Evolutionary conservation across 1,140 invertebrate species (phyloP), one percentile per base, ranked within the genome.

Genomic region (Ceratosolen fusciceps): DNA sequence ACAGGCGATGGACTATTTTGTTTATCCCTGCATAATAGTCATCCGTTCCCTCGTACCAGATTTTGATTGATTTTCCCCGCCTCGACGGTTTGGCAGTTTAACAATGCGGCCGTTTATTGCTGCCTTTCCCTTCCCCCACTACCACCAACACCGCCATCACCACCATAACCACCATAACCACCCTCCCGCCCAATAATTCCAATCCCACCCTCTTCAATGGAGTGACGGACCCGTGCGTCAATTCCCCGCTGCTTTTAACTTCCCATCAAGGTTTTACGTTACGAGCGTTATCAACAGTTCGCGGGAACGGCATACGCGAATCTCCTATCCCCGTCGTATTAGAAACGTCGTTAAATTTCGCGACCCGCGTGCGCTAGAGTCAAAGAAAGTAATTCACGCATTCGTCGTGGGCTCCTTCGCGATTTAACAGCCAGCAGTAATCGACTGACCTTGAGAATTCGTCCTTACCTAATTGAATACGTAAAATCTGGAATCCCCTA

Each of bases 1-100:
- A n/a, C n/a, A 70, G 56, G 70, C 74, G 70, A 70, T 70, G 29
- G 47, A n/a, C 62, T 49, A 68, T 67, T 77, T 77, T 19, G 29
- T 70, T 77, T 37, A 76, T 76, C n/a, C 60, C 10, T 76, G 29
- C n/a, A 34, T 16, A 62, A 62, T 16, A 26, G 47, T 67, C 43
- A 52, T 76, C 9, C 49, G 34, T 47, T 56, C 34, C 24, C 58
- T 62, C 14, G 4, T 62, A n/a, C 14, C 26, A 62, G 2, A 3
- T 62, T 62, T 26, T 24, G 56, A 74, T 74, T 58, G 72, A 74
- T 62, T n/a, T n/a, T n/a, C n/a, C n/a, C 58, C 12, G 34, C 26
- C 37, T 26, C 26, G 26, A 16, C 34, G 21, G 34, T 77, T 68
- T 43, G 5, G 5, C 24, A 19, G 47, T 49, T 49, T 29, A 31